A percentile compares a stretch with the other conserved stretches of the same genome.
phyloP scores from a whole-genome alignment of 1,140 invertebrate species.

The Acromyrmex echinatior region DNA sequence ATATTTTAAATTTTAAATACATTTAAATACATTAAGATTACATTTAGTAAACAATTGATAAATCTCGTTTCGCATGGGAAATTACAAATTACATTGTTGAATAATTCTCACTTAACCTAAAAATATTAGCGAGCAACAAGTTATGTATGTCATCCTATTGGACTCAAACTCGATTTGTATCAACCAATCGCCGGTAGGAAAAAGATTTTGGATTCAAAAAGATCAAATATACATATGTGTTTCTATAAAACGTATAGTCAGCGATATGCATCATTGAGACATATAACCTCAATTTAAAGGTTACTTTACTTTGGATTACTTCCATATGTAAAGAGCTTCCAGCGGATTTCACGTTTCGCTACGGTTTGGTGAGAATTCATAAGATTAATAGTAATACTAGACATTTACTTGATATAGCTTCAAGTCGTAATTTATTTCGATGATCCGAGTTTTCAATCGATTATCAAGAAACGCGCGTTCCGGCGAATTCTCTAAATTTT shows the following conservation, averaged over 20 bases:
- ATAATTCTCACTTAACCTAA: not conserved
- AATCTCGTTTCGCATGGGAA: not conserved
- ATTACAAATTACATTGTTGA: not conserved
- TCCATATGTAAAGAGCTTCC: not conserved
- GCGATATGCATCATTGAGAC: not conserved
- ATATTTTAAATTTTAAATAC: too few species aligned
- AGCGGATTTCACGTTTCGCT: not conserved
- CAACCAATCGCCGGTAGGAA: not conserved
- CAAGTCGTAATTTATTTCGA: not conserved
- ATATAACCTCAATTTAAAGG: not conserved
- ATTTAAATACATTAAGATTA: too few species aligned
- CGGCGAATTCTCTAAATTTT: not conserved
- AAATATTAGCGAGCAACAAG: not conserved
- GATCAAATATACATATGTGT: not conserved
- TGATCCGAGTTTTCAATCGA: conserved; percentile 23
- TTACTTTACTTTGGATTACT: not conserved
- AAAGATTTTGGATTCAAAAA: not conserved
- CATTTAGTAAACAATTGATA: not conserved
- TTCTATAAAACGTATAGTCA: not conserved
- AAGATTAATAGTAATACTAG: not conserved
- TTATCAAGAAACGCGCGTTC: not conserved
- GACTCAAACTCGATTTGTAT: too few species aligned
- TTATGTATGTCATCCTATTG: not conserved
- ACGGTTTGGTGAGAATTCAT: not conserved
- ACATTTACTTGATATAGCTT: not conserved